Conservation (phyloP, 64 coral and sea anemone genomes). For the Stichodactyla helianthus region DNA sequence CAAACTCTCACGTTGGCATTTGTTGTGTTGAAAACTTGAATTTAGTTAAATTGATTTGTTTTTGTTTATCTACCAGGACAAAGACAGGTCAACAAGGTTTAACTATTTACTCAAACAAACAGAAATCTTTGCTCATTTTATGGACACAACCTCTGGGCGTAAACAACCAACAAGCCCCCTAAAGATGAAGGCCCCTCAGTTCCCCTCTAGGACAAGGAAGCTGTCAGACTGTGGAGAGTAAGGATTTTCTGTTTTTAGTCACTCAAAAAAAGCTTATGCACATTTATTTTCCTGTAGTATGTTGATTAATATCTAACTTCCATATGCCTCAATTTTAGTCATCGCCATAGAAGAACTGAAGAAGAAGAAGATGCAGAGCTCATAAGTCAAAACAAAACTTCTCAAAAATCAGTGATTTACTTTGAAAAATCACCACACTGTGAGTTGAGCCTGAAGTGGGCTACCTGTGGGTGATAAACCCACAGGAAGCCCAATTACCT, state of each 20-base stretch:
- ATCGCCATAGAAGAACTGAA: constrained; percentile 96
- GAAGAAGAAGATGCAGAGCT: constrained; percentile 96
- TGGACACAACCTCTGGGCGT: constrained; percentile 77
- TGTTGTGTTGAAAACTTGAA: too few species aligned
- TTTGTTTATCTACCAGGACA: constrained; percentile 44
- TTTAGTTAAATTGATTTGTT: background rate
- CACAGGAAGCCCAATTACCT: background rate
- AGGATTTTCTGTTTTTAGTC: constrained; percentile 14
- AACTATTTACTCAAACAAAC: constrained; percentile 89
- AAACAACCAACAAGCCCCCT: constrained; percentile 94
- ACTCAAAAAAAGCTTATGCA: background rate
- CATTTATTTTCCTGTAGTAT: background rate
- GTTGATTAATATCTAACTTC: background rate
- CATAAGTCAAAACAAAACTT: constrained; percentile 81
- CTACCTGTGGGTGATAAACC: background rate
- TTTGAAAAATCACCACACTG: constrained; percentile 96
- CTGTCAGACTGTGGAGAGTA: constrained; percentile 97
- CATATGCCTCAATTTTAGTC: constrained; percentile 35
- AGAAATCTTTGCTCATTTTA: constrained; percentile 98
- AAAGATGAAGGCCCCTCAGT: constrained; percentile 90
- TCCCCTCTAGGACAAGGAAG: constrained; percentile 80
- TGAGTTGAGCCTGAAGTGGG: constrained; percentile 22
- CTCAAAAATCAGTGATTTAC: constrained; percentile 82
- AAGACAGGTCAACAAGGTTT: constrained; percentile 93
- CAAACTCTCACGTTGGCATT: too few species aligned